These are phyloP conservation scores for Theocolax elegans DNA, from an alignment of 1,140 invertebrate genomes.

Conservation along the genomic window DNA sequence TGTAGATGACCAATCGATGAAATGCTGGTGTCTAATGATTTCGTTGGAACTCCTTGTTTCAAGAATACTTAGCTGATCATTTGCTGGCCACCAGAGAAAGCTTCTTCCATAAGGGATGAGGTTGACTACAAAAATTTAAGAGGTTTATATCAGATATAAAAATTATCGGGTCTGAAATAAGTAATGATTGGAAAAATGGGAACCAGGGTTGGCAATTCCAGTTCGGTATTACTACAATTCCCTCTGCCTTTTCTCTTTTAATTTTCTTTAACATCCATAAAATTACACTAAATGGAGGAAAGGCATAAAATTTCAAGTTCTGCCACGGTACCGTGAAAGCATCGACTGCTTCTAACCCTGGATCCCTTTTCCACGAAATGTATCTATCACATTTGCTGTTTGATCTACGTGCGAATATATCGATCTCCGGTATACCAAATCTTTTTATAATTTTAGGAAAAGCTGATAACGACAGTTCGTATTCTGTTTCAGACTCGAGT, in stretches of 20 bases:
- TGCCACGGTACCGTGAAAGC: too few species aligned
- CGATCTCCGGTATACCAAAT: constrained; percentile 22
- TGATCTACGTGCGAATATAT: constrained; percentile 40
- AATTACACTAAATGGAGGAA: too few species aligned
- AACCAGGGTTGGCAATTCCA: too few species aligned
- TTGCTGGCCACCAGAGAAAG: constrained; percentile 31
- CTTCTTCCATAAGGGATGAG: constrained; percentile 11
- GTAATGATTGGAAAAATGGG: too few species aligned
- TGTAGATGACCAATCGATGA: constrained; percentile 11
- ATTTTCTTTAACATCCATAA: too few species aligned
- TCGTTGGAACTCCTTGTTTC: background rate
- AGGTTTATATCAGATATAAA: too few species aligned
- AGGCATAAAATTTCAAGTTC: too few species aligned
- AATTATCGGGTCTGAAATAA: too few species aligned
- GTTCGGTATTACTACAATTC: too few species aligned
- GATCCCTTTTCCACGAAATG: constrained; percentile 37
- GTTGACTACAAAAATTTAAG: too few species aligned
- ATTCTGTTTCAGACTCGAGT: background rate
- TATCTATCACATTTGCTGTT: constrained; percentile 45
- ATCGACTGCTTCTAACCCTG: too few species aligned
- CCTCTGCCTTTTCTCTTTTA: too few species aligned
- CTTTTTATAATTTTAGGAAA: background rate
- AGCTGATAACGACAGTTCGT: background rate
- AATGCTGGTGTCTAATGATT: background rate
- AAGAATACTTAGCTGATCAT: constrained; percentile 7